Conservation (phyloP, 2,113 vertebrate species). For the Eurystomus gularis region DNA sequence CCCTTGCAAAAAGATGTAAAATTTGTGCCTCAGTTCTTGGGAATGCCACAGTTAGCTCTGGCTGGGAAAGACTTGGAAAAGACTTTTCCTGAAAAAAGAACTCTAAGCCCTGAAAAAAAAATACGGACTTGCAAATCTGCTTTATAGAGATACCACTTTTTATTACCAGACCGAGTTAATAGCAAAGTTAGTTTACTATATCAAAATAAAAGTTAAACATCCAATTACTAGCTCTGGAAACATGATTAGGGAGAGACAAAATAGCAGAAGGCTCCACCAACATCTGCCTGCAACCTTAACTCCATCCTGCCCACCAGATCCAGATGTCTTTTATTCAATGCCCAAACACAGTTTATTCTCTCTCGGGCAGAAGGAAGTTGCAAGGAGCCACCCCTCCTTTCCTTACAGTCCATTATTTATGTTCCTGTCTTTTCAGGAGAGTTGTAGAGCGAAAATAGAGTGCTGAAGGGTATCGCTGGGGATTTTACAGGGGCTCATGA, state of each 20-base stretch:
- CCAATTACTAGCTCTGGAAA: conserved; percentile 22
- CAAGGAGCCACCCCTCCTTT: neutral
- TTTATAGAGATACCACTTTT: neutral
- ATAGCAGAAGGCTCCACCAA: neutral
- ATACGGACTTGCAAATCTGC: neutral
- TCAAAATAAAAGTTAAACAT: conserved; percentile 23
- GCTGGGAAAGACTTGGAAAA: neutral
- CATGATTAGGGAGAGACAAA: neutral
- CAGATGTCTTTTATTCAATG: neutral
- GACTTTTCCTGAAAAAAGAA: neutral
- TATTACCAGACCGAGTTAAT: neutral
- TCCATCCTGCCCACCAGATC: neutral
- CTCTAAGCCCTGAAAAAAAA: neutral
- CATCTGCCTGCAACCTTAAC: neutral
- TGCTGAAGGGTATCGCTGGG: neutral
- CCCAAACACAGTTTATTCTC: neutral
- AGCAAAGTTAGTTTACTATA: neutral
- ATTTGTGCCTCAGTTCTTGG: neutral
- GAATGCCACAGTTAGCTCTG: neutral
- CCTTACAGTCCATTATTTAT: conserved; percentile 16
- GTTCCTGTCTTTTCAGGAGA: neutral
- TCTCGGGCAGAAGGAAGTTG: neutral
- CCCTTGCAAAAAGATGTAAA: neutral
- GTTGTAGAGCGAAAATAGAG: neutral
- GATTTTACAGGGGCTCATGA: neutral